Evolutionary conservation across 2,797 vertebrate species (phyloP).

Genomic region (Bradypus variegatus): DNA sequence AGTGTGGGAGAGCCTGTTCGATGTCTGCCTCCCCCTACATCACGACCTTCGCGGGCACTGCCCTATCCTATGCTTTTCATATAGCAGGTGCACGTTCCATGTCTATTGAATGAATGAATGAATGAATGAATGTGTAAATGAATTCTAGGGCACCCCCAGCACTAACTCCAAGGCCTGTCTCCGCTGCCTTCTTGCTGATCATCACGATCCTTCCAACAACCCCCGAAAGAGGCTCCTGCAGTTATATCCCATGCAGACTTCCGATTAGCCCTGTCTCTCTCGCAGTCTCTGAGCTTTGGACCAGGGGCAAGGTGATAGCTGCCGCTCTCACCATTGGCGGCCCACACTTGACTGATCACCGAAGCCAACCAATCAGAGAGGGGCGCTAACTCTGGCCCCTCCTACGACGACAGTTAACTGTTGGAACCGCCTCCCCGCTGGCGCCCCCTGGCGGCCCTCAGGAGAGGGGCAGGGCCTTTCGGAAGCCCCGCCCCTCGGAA

Average conservation of each 20-base stretch:
- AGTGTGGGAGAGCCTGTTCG: background rate
- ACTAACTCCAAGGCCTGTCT: background rate
- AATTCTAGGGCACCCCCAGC: background rate
- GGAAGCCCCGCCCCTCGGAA: background rate
- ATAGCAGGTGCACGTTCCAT: background rate
- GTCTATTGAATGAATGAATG: background rate
- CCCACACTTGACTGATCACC: background rate
- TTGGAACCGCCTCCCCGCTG: too few relatives aligned
- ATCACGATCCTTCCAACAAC: background rate
- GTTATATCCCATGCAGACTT: background rate
- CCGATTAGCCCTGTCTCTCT: background rate
- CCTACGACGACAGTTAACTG: background rate
- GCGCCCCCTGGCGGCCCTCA: background rate
- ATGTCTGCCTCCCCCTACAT: background rate
- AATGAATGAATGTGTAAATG: background rate
- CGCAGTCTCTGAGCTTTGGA: background rate
- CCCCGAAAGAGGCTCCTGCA: background rate
- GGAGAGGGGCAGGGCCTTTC: too few relatives aligned
- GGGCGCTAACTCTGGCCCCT: background rate
- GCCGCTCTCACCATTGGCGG: background rate
- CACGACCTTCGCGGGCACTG: background rate
- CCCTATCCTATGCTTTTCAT: background rate
- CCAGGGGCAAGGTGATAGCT: background rate
- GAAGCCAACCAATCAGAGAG: background rate
- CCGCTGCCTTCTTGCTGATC: background rate